phyloP scores from a whole-genome alignment of 2,113 vertebrate genomes.

The Geothlypis trichas region DNA sequence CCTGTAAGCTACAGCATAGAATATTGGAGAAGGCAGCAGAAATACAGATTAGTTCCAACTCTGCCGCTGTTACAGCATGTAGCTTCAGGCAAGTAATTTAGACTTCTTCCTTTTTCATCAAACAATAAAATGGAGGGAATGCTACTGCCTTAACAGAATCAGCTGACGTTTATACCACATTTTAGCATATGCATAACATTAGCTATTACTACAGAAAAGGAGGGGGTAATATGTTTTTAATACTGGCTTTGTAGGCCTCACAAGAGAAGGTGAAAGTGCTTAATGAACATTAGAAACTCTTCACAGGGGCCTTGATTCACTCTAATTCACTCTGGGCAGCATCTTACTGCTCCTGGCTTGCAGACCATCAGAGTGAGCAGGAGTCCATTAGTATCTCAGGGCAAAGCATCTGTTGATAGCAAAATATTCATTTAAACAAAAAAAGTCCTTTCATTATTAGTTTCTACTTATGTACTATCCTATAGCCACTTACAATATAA shows the following conservation, averaged over 20 bases:
- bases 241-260: constrained; percentile 22
- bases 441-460: neutral
- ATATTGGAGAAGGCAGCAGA: neutral
- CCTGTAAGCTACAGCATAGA: neutral
- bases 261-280: constrained; percentile 28
- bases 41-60: constrained; percentile 22
- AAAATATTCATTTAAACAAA: neutral
- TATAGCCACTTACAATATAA: neutral
- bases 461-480: neutral
- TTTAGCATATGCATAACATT: neutral
- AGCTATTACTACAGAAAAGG: constrained; percentile 5
- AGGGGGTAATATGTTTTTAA: constrained; percentile 20
- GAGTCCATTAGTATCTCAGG: neutral
- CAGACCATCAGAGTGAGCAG: neutral
- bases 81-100: constrained; percentile 45
- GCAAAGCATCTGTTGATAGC: neutral
- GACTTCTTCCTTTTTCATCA: constrained; percentile 47
- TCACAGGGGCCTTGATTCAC: neutral
- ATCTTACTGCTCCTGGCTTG: neutral
- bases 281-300: constrained; percentile 23
- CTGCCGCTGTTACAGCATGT: neutral
- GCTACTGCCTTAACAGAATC: neutral
- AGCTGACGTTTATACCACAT: neutral
- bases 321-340: constrained; percentile 25
- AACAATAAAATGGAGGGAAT: constrained; percentile 46